A percentile compares a stretch with the other conserved stretches of the same genome.
Conservation (phyloP, 2,113 vertebrate genomes). For the Eonycteris spelaea region DNA sequence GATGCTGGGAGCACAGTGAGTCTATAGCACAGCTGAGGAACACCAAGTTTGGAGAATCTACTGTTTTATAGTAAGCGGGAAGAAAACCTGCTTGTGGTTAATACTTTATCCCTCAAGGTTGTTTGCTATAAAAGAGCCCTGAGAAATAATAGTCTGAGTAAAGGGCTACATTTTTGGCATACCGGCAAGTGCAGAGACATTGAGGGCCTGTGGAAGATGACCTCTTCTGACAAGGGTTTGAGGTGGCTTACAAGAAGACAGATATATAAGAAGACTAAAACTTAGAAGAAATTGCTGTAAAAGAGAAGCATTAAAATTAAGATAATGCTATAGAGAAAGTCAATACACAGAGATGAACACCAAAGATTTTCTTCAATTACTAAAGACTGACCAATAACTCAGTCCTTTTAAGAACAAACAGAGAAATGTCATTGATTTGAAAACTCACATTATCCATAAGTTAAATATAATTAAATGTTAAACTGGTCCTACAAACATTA, state of each 20-base stretch:
- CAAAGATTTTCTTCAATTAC: neutral
- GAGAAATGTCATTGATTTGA: neutral
- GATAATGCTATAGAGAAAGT: neutral
- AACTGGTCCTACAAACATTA: neutral
- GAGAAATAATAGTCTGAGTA: neutral
- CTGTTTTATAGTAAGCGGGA: neutral
- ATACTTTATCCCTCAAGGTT: neutral
- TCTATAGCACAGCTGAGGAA: neutral
- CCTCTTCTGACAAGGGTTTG: neutral
- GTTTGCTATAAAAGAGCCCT: neutral
- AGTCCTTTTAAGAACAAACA: neutral
- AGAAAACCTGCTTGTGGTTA: neutral
- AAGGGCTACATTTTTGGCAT: neutral
- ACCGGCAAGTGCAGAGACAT: neutral
- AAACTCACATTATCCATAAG: neutral
- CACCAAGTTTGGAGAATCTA: neutral
- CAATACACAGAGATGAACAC: neutral
- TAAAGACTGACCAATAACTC: neutral
- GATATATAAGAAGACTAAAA: neutral
- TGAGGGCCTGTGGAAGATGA: accelerated
- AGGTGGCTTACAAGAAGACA: neutral
- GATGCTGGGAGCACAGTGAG: neutral
- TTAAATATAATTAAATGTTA: neutral
- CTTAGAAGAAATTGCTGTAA: neutral
- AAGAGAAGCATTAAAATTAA: neutral